A percentile compares a stretch with the other conserved stretches of the same genome.
These are phyloP conservation scores for Eueides isabella DNA, from an alignment of 1,140 invertebrate species.

Conservation along the genomic window DNA sequence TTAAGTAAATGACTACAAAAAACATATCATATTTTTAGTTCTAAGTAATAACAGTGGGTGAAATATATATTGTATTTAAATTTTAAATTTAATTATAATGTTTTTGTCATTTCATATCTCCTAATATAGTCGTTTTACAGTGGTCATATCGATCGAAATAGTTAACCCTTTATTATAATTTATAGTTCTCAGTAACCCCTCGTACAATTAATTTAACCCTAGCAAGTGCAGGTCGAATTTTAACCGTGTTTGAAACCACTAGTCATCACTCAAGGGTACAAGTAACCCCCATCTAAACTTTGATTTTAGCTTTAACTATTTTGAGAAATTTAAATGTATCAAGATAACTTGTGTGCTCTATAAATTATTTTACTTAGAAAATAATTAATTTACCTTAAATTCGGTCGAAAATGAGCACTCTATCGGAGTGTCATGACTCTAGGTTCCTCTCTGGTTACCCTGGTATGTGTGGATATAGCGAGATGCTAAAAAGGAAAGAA, in stretches of 20 bases:
- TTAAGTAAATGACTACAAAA: background rate
- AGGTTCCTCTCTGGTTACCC: no score
- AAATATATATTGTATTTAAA: background rate
- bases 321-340: conserved; percentile 32
- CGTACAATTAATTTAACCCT: conserved; percentile 61
- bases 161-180: conserved; percentile 52
- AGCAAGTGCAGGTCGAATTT: conserved; percentile 61
- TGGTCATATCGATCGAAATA: conserved; percentile 40
- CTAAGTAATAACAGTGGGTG: no score
- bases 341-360: conserved; percentile 21
- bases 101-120: background rate
- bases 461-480: no score
- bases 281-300: conserved; percentile 43
- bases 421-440: no score
- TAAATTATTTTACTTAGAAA: background rate
- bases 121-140: background rate
- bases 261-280: conserved; percentile 59
- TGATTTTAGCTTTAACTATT: conserved; percentile 41
- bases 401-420: no score
- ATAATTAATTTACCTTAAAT: no score
- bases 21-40: no score
- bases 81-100: background rate
- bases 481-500: no score
- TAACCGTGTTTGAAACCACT: conserved; percentile 48
- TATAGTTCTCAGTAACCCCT: conserved; percentile 52